Base-by-base conservation (phyloP, 2,888 invertebrate species). In the Coelopa pilipes region DNA sequence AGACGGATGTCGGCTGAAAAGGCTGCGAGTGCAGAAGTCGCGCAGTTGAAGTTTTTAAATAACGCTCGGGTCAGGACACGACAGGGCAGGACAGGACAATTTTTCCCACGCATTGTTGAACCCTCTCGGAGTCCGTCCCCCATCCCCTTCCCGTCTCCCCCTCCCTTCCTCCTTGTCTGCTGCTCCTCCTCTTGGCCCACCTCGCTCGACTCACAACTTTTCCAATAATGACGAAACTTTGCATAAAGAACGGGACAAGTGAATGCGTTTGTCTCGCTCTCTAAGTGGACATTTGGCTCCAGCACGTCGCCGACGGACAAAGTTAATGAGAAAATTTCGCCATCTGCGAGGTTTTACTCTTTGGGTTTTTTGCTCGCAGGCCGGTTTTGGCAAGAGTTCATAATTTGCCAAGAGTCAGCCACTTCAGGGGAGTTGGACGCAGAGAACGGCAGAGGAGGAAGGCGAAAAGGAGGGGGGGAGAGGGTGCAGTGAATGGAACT, bases 301-400 rank as follows among this genome's bases (percentile, higher is more conserved):
- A 50, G 24, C 47, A n/a, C 17, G 17, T 21, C 53, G 53, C 3
- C 13, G 53, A 53, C n/a, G n/a, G 15, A 66, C 50, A 34, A 21
- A 62, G 62, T 70, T 70, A 70, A 70, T 70, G 62, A 70, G 70
- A 62, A 70, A 62, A 63, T 53, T 19, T 47, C 34, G 24, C 50
- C 34, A 17, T 50, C 63, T 66, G 21, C 10, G 34, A 12, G 34
- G n/a, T 34, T 34, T 34, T 7, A 34, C 7, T 34, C 34, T 62
- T 24, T 13, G 2, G 24, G 13, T 60, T 21, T 59, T 1, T 21
- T 21, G 12, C 24, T 15, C 2, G 24, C 15, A 24, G 3, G n/a
- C 34, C 7, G 45, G 34, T 2, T 59, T 21, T 59, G 24, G 57
- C 24, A 13, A 59, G 21, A 59, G 57, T 59, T 19, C 13, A 59